Base-by-base conservation (phyloP, 2,113 vertebrate genomes). In the Vicugna pacos region DNA sequence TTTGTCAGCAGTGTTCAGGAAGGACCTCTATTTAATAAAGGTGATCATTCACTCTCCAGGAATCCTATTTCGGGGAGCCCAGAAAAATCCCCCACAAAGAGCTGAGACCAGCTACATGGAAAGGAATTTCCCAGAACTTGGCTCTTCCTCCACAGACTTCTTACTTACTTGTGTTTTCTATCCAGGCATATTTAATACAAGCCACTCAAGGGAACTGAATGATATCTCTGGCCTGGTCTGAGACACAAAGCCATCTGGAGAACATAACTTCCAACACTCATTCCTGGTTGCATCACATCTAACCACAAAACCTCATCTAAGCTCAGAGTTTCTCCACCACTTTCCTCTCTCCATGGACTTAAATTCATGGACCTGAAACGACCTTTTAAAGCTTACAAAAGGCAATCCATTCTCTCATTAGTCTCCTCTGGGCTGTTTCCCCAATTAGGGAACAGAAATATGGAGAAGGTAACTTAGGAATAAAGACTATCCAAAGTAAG, bases 91-190 rank as follows among this genome's bases (percentile, higher is more conserved):
- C 95, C 64, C 52, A 92, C 75, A 84, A 69, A 84, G 65, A 60
- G 13, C 58, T 94, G 60, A 38, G 56, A 81, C 64, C 88, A 98
- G 91, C 94, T 98, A 62, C 20, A 96, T 65, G 38, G 73, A 94
- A 97, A 98, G 92, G 90, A 93, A 97, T 98, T 98, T 96, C 82
- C 92, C 92, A 96, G 89, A 96, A 80, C 22, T 94, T 89, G 73
- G 93, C 73, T 92, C 70, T 94, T 96, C 60, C 67, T 92, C 50
- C 72, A 75, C 56, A 75, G 82, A 96, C 81, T 96, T 89, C 94
- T 90, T 85, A 87, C 84, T 95, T 97, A 92, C 88, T 92, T 92
- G 52, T 85, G 75, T 56, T 94, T 93, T 87, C 90, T 93, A 92
- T 62, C 79, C 91, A 77, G 86, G 96, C 75, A 91, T 91, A 97